phyloP scores from a whole-genome alignment of 1,140 invertebrate species.

The Heliconius congener region DNA sequence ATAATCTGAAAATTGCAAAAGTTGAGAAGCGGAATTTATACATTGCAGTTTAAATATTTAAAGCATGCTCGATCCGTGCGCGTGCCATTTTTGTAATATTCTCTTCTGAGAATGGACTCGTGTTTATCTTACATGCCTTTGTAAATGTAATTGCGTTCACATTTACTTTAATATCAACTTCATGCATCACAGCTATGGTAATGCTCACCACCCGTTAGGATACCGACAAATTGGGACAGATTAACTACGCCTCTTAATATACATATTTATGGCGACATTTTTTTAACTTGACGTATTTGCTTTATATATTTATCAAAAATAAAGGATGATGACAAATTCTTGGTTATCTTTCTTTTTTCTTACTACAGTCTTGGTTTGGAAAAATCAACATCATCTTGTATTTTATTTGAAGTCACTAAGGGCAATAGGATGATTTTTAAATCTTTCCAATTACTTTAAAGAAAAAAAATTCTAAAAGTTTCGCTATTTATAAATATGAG shows the following conservation, averaged over 20 bases:
- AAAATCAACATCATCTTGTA: too few species aligned
- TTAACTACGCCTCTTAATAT: background rate
- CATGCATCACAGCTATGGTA: slow-evolving; percentile 14
- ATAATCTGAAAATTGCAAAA: background rate
- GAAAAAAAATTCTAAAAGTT: too few species aligned
- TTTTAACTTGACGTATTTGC: background rate
- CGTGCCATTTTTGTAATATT: slow-evolving; percentile 8
- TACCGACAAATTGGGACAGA: slow-evolving; percentile 17
- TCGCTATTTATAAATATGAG: too few species aligned
- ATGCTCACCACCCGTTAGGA: slow-evolving; percentile 5
- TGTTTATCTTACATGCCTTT: slow-evolving; percentile 35
- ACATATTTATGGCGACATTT: background rate
- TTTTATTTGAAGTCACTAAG: too few species aligned
- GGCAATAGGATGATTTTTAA: too few species aligned
- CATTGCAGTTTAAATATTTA: slow-evolving; percentile 10
- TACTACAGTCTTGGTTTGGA: too few species aligned
- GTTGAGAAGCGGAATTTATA: background rate
- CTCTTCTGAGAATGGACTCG: slow-evolving; percentile 4
- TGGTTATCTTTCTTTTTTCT: too few species aligned
- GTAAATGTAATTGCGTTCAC: slow-evolving; percentile 33
- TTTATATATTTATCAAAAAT: background rate
- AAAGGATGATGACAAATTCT: too few species aligned
- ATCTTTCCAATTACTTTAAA: too few species aligned
- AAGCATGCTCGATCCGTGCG: background rate
- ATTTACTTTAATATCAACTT: slow-evolving; percentile 26